Conservation (phyloP, 2,113 vertebrate species). For the Ammodytes marinus region DNA sequence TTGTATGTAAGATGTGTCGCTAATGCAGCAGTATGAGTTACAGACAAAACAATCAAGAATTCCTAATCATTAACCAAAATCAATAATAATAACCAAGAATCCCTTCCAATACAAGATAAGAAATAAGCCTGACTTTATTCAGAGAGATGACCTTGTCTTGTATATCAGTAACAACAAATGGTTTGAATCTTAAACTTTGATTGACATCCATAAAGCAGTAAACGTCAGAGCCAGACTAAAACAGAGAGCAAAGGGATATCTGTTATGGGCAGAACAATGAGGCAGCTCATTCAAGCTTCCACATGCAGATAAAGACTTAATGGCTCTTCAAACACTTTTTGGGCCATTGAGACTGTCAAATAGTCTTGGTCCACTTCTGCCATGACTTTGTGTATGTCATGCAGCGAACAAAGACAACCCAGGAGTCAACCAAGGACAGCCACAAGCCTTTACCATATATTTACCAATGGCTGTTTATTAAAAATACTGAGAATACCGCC, state of each 20-base stretch:
- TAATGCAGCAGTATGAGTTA: neutral
- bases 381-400: neutral
- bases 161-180: neutral
- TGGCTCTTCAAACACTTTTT: neutral
- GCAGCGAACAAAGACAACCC: neutral
- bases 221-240: neutral
- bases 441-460: neutral
- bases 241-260: neutral
- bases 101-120: neutral
- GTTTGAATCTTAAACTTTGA: neutral
- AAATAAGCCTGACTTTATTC: neutral
- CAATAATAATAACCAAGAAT: neutral
- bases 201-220: neutral
- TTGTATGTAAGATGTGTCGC: neutral
- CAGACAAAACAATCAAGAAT: neutral
- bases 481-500: neutral
- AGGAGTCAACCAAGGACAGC: neutral
- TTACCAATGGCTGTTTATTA: neutral
- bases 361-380: neutral
- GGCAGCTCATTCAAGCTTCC: neutral
- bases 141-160: neutral
- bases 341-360: neutral
- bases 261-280: neutral
- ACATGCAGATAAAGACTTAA: neutral
- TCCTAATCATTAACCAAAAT: neutral